Conservation (phyloP, 2,888 invertebrate species). For the Hoplodrina ambigua region DNA sequence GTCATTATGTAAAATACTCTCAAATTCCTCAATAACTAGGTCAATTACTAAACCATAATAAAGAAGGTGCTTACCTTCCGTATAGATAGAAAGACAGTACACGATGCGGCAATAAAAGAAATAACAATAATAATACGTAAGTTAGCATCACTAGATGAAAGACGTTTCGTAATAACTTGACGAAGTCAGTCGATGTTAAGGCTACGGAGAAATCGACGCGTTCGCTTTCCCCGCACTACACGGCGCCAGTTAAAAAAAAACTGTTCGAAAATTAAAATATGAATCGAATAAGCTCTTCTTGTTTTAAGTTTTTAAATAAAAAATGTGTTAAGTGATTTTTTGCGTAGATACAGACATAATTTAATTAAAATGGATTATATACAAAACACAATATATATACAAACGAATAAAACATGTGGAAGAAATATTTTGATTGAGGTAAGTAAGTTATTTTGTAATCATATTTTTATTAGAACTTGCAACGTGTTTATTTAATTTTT, state of each 20-base stretch:
- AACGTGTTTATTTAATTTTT: neutral
- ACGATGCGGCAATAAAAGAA: conserved; percentile 33
- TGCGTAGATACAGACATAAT: neutral
- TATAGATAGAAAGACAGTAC: neutral
- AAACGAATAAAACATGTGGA: conserved; percentile 37
- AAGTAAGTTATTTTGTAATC: conserved; percentile 38
- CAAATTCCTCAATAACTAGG: conserved; percentile 1
- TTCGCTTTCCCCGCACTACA: conserved; percentile 84
- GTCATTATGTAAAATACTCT: conserved; percentile 24
- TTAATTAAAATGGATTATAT: conserved; percentile 16
- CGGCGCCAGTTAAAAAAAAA: conserved; percentile 57
- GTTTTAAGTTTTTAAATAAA: conserved; percentile 23
- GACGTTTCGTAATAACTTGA: conserved; percentile 78
- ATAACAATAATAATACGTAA: conserved; percentile 55
- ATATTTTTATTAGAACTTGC: neutral
- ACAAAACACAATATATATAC: too few relatives aligned
- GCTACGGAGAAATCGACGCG: conserved; percentile 82
- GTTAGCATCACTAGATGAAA: conserved; percentile 72
- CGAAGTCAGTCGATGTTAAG: conserved; percentile 80
- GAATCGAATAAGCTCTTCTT: conserved; percentile 30
- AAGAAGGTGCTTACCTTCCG: neutral
- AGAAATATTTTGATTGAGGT: conserved; percentile 37
- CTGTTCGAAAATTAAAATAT: conserved; percentile 25
- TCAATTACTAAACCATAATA: conserved; percentile 1
- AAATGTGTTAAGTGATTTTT: conserved; percentile 34